phyloP scores from a whole-genome alignment of 2,888 invertebrate genomes.

The Empis stercorea region DNA sequence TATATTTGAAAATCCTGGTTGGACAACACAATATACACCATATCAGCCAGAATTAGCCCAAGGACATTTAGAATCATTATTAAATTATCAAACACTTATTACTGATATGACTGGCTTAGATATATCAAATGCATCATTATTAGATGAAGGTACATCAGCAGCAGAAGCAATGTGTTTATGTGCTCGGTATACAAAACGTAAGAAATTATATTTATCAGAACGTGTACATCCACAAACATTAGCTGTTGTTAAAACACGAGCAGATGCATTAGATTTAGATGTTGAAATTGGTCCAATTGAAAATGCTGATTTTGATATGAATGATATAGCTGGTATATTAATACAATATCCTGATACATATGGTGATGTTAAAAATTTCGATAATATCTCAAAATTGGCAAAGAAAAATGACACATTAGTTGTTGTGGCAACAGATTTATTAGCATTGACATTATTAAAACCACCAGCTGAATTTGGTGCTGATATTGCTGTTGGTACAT shows the following conservation, averaged over 20 bases:
- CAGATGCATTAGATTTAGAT: conserved; percentile 71
- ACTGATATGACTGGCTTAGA: conserved; percentile 89
- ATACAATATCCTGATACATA: conserved; percentile 96
- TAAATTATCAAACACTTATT: conserved; percentile 97
- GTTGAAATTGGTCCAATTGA: conserved; percentile 59
- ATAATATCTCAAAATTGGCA: conserved; percentile 63
- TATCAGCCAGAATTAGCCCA: conserved; percentile 98
- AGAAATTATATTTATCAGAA: conserved; percentile 75
- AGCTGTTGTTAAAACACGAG: conserved; percentile 83
- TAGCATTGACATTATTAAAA: conserved; percentile 76
- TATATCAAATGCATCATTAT: conserved; percentile 90
- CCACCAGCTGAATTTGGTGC: conserved; percentile 94
- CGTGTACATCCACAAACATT: conserved; percentile 93
- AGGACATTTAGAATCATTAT: conserved; percentile 84
- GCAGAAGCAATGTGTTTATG: conserved; percentile 92
- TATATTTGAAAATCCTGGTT: conserved; percentile 98
- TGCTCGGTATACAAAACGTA: conserved; percentile 66
- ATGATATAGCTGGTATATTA: conserved; percentile 75
- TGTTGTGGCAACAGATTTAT: conserved; percentile 84
- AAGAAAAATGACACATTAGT: conserved; percentile 86
- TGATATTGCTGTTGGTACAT: conserved; percentile 91
- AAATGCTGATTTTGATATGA: conserved; percentile 60
- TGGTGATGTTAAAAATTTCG: conserved; percentile 74
- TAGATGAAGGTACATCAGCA: conserved; percentile 93
- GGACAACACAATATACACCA: conserved; percentile 98